Conservation (phyloP, 1,140 invertebrate species). For the Vollenhovia emeryi region DNA sequence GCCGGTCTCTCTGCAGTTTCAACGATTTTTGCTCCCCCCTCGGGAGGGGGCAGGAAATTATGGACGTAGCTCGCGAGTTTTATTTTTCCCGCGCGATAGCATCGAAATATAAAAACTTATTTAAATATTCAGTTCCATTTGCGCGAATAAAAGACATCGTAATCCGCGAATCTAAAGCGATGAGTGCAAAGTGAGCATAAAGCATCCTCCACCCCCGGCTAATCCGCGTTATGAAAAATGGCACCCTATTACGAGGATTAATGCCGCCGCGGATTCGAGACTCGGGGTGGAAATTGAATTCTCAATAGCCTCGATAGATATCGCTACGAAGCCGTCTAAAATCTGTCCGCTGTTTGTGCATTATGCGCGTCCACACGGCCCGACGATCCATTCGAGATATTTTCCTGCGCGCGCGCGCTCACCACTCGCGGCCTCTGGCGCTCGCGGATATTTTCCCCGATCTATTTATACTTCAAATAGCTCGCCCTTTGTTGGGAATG, state of each 20-base stretch:
- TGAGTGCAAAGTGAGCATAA: slow-evolving; percentile 24
- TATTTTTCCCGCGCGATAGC: background rate
- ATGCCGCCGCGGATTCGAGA: slow-evolving; percentile 42
- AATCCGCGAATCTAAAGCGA: slow-evolving; percentile 2
- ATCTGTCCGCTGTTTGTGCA: slow-evolving; percentile 52
- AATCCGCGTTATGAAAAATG: slow-evolving; percentile 51
- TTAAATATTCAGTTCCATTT: slow-evolving; percentile 21
- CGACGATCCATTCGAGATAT: slow-evolving; percentile 10
- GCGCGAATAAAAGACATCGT: slow-evolving; percentile 13
- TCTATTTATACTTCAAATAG: slow-evolving; percentile 27
- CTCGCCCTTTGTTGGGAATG: background rate
- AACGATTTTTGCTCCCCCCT: background rate
- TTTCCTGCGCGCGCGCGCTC: background rate
- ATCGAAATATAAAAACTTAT: background rate
- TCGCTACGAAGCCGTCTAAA: slow-evolving; percentile 35
- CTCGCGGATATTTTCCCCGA: slow-evolving; percentile 6
- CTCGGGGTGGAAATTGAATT: slow-evolving; percentile 66
- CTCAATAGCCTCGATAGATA: slow-evolving; percentile 51
- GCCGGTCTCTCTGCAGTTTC: background rate
- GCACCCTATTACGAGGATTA: slow-evolving; percentile 43
- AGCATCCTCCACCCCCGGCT: slow-evolving; percentile 22
- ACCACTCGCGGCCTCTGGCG: background rate
- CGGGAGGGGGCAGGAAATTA: background rate
- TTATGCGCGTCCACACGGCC: slow-evolving; percentile 14
- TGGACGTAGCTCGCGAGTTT: background rate